Conservation (phyloP, 2,888 invertebrate genomes). For the Rhimphoctona megacephalus region DNA sequence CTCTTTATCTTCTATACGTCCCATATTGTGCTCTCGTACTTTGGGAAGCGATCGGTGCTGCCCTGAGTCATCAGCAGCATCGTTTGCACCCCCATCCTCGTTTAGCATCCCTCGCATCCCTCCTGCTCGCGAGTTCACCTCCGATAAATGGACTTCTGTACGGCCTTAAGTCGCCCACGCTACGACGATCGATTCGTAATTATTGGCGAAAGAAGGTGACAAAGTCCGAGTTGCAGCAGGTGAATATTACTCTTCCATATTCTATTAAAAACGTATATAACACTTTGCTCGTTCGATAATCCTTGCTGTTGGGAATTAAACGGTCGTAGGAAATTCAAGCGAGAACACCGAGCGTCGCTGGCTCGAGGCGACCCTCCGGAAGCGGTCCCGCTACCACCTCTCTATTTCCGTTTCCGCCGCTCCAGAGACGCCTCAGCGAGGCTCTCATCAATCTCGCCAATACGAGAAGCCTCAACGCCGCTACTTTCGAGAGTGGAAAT, state of each 20-base stretch:
- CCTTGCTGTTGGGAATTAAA: conserved; percentile 58
- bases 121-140: conserved; percentile 90
- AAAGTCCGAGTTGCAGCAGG: conserved; percentile 91
- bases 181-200: conserved; percentile 91
- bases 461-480: conserved; percentile 63
- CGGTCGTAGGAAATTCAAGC: conserved; percentile 89
- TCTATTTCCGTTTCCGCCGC: conserved; percentile 85
- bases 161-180: conserved; percentile 90
- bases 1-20: conserved; percentile 90
- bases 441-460: conserved; percentile 85
- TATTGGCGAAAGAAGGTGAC: conserved; percentile 92
- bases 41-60: conserved; percentile 87
- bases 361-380: conserved; percentile 90
- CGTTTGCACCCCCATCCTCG: conserved; percentile 82
- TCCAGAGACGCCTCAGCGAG: conserved; percentile 87
- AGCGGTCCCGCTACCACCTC: conserved; percentile 83
- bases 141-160: conserved; percentile 92
- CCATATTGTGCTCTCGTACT: conserved; percentile 91
- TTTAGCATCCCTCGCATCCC: conserved; percentile 88
- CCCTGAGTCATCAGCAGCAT: conserved; percentile 72
- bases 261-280: neutral
- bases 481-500: conserved; percentile 79
- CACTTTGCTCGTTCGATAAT: conserved; percentile 57
- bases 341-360: conserved; percentile 91
- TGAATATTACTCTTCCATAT: conserved; percentile 66